Evolutionary conservation across 2,888 invertebrate genomes (phyloP).

Genomic region (Archips crataeganus): DNA sequence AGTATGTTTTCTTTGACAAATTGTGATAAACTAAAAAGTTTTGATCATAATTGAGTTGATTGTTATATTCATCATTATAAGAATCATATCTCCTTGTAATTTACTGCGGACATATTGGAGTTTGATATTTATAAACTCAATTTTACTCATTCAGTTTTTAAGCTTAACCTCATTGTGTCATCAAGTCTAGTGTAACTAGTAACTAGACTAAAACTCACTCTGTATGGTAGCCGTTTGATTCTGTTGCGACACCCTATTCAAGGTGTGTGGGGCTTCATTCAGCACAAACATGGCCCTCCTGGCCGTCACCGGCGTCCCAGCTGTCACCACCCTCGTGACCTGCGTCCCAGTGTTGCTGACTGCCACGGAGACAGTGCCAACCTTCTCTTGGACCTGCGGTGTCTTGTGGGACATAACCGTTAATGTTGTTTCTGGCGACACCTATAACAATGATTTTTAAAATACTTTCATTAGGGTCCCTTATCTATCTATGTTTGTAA

Average conservation of each 20-base stretch:
- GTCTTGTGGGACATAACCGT: conserved; percentile 83
- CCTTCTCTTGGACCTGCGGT: conserved; percentile 82
- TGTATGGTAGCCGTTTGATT: conserved; percentile 82
- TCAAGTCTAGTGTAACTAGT: too few species aligned
- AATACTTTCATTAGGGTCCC: background rate
- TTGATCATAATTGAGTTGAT: too few species aligned
- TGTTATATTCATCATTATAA: too few species aligned
- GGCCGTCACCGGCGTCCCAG: conserved; percentile 69
- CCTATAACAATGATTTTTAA: conserved; percentile 59
- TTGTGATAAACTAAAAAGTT: too few species aligned
- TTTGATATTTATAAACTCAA: too few species aligned
- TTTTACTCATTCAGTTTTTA: background rate
- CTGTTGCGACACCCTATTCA: conserved; percentile 78
- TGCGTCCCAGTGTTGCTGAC: conserved; percentile 78
- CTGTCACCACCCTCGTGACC: conserved; percentile 75
- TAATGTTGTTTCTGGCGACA: conserved; percentile 81
- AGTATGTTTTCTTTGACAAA: too few species aligned
- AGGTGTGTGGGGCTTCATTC: conserved; percentile 75
- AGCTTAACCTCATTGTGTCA: background rate
- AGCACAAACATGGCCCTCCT: conserved; percentile 82
- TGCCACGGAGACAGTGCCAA: conserved; percentile 75
- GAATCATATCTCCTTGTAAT: too few species aligned
- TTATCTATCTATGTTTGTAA: too few species aligned
- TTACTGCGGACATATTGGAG: too few species aligned
- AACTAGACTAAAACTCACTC: conserved; percentile 62